These are phyloP conservation scores for Bujurquina vittata DNA, from an alignment of 2,113 vertebrate genomes.

Conservation along the genomic window DNA sequence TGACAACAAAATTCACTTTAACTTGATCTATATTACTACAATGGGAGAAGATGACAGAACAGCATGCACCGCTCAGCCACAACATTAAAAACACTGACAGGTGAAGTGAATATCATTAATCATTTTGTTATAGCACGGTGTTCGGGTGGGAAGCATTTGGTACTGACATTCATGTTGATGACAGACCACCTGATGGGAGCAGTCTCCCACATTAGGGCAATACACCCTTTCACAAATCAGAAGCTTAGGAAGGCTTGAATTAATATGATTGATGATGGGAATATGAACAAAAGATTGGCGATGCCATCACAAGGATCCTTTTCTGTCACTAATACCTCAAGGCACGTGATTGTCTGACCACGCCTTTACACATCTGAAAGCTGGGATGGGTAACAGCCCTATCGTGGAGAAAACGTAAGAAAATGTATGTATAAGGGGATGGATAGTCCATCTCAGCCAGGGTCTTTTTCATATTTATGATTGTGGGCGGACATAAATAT, in stretches of 20 bases:
- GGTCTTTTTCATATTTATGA: background rate
- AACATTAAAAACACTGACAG: background rate
- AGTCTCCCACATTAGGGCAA: background rate
- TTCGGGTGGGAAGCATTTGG: background rate
- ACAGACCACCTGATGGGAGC: background rate
- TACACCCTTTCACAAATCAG: background rate
- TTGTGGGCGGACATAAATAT: conserved; percentile 32
- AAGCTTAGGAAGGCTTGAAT: background rate
- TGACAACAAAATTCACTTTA: background rate
- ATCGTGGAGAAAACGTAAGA: background rate
- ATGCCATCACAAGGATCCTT: background rate
- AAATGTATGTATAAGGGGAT: background rate
- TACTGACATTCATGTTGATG: background rate
- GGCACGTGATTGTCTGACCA: background rate
- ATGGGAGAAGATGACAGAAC: background rate
- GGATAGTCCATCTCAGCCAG: background rate
- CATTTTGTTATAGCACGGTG: background rate
- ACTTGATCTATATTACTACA: background rate
- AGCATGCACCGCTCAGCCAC: background rate
- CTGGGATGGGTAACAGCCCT: background rate
- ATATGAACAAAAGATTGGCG: background rate
- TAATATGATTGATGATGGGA: background rate
- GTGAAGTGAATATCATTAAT: background rate
- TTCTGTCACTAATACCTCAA: background rate
- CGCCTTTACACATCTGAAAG: background rate